These are phyloP conservation scores for Trissonchulus sp. DNA, from an alignment of 2,888 invertebrate genomes.

Conservation along the genomic window DNA sequence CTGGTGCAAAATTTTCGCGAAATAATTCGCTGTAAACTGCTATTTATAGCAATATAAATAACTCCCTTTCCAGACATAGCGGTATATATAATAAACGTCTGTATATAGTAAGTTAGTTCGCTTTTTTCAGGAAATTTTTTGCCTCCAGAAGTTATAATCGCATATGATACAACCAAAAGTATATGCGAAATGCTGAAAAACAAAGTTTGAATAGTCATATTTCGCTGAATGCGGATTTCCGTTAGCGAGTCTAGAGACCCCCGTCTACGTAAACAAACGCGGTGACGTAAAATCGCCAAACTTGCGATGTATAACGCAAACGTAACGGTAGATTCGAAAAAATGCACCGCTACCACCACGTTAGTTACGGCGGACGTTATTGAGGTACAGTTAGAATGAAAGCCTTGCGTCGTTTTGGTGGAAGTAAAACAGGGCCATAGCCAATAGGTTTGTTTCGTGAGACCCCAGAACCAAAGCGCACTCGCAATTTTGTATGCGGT, in stretches of 20 bases:
- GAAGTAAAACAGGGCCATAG: neutral
- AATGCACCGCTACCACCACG: neutral
- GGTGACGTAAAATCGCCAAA: neutral
- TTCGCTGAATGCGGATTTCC: neutral
- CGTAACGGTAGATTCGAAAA: neutral
- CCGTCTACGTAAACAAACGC: neutral
- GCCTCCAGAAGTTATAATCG: neutral
- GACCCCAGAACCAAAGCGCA: neutral
- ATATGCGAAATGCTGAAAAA: neutral
- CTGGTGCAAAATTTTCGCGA: too few relatives aligned
- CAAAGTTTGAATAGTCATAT: neutral
- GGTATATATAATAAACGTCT: neutral
- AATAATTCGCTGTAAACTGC: neutral
- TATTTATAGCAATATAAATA: neutral
- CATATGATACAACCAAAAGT: neutral
- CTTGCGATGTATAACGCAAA: neutral
- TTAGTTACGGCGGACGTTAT: neutral
- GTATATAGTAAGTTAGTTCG: neutral
- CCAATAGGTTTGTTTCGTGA: neutral
- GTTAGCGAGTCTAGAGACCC: neutral
- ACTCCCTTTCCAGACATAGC: neutral
- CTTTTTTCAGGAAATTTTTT: neutral
- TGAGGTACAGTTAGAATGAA: neutral
- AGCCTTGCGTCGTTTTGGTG: too few relatives aligned
- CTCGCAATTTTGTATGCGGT: neutral